These are phyloP conservation scores for Pachycephala philippinensis DNA, from an alignment of 2,113 vertebrate genomes.

Conservation along the genomic window DNA sequence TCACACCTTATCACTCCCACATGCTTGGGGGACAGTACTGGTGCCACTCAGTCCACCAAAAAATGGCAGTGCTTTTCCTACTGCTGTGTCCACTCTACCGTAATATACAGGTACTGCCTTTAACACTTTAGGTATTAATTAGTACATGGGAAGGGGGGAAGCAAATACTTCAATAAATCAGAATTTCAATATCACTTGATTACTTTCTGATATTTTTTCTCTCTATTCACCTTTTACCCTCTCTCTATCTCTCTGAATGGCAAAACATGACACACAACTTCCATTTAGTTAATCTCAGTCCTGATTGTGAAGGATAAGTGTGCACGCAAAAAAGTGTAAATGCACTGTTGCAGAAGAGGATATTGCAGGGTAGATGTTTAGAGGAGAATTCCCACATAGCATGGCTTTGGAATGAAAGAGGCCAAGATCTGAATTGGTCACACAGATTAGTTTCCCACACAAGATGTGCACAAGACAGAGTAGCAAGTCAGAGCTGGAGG, in stretches of 20 bases:
- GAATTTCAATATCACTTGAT: not conserved
- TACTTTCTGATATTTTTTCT: not conserved
- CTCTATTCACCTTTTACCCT: not conserved
- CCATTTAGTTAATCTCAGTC: not conserved
- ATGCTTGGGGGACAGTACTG: not conserved
- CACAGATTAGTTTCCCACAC: not conserved
- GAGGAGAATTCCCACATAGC: not conserved
- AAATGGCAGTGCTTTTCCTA: not conserved
- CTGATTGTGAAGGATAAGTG: not conserved
- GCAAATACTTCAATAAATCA: not conserved
- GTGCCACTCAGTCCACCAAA: not conserved
- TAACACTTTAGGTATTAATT: not conserved
- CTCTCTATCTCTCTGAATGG: not conserved
- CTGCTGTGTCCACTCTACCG: not conserved
- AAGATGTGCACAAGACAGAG: not conserved
- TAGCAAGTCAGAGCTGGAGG: not conserved
- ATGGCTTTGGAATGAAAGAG: not conserved
- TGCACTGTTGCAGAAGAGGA: not conserved
- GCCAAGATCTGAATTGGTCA: not conserved
- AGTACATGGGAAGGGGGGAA: not conserved
- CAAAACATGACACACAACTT: not conserved
- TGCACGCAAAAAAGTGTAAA: not conserved
- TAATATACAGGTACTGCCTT: not conserved
- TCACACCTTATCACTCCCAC: not conserved
- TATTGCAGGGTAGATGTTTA: not conserved